These are phyloP conservation scores for Fratercula arctica DNA, from an alignment of 2,797 vertebrate species.

Conservation along the genomic window DNA sequence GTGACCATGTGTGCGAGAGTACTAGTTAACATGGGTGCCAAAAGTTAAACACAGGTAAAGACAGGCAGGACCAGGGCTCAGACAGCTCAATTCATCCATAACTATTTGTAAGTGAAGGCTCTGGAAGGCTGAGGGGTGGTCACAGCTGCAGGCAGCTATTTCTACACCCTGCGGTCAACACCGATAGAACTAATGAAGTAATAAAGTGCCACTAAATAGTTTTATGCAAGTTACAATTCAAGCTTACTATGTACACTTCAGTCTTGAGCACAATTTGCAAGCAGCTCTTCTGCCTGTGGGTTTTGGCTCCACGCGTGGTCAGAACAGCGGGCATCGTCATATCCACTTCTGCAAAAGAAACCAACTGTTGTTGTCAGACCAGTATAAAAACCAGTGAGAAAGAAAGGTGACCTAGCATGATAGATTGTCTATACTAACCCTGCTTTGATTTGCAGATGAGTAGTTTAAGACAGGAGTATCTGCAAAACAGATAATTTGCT, in stretches of 20 bases:
- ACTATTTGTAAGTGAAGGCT: rapidly evolving
- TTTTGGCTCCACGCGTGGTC: neutral
- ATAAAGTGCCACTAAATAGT: neutral
- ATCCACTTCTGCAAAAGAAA: neutral
- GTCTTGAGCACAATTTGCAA: neutral
- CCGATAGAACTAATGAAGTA: rapidly evolving
- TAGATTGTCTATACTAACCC: neutral
- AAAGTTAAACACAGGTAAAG: rapidly evolving
- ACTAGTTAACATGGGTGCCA: rapidly evolving
- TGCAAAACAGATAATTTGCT: constrained; percentile 32
- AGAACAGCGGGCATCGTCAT: rapidly evolving
- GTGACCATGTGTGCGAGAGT: rapidly evolving
- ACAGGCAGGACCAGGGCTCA: neutral
- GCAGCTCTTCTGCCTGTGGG: neutral
- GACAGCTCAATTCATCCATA: rapidly evolving
- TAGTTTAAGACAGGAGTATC: neutral
- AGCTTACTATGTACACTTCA: neutral
- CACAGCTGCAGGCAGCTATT: neutral
- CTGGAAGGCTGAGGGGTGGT: neutral
- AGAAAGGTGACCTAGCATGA: neutral
- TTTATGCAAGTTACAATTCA: neutral
- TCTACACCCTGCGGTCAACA: no score
- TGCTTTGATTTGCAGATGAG: constrained; percentile 38
- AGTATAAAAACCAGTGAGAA: neutral
- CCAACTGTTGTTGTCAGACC: neutral